A percentile compares a stretch with the other conserved stretches of the same genome.
Evolutionary conservation across 2,113 vertebrate genomes (phyloP).

Genomic region (Thomomys bottae): DNA sequence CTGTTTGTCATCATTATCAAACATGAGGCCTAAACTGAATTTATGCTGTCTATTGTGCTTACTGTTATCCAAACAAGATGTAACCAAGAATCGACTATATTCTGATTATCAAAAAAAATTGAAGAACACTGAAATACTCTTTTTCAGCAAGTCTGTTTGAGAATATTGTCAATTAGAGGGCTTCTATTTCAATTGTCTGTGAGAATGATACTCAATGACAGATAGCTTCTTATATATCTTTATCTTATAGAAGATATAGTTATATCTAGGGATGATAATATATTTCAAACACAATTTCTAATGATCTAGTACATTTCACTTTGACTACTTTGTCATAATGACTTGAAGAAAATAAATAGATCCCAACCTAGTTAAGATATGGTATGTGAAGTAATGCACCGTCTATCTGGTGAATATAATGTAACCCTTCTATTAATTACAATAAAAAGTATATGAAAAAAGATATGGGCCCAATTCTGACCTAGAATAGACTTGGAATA

Average conservation of each 20-base stretch:
- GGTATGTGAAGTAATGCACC: too few relatives aligned
- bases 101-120: constrained; percentile 19
- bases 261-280: neutral
- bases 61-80: neutral
- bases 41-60: neutral
- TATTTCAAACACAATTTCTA: neutral
- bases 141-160: neutral
- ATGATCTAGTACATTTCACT: constrained; percentile 24
- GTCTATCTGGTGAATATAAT: too few relatives aligned
- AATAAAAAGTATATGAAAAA: too few relatives aligned
- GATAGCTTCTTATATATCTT: neutral
- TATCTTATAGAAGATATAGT: neutral
- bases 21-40: neutral
- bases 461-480: neutral
- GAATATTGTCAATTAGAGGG: neutral
- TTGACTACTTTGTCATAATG: neutral
- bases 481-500: neutral
- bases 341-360: neutral
- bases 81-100: neutral
- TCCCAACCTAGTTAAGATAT: neutral
- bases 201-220: neutral
- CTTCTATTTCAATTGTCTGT: neutral
- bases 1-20: neutral
- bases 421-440: too few relatives aligned
- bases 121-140: neutral